Conservation (phyloP, 2,888 invertebrate genomes). For the Pardosa pseudoannulata region DNA sequence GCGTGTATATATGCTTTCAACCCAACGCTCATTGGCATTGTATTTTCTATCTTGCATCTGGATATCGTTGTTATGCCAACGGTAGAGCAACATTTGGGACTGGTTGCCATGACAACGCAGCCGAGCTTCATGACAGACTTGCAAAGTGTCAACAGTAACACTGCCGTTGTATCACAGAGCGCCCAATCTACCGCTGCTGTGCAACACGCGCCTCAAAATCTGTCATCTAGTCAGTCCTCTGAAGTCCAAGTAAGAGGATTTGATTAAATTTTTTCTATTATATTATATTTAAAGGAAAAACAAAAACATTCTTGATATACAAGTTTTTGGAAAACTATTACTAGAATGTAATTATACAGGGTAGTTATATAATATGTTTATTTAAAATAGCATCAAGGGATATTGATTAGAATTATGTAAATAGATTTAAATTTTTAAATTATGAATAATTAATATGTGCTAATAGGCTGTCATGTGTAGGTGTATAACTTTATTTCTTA, state of each 20-base stretch:
- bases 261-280: not conserved
- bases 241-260: constrained; percentile 61
- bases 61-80: constrained; percentile 67
- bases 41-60: constrained; percentile 67
- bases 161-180: constrained; percentile 34
- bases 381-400: too few relatives aligned
- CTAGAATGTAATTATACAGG: too few relatives aligned
- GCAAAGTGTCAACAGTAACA: constrained; percentile 67
- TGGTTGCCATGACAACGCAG: constrained; percentile 69
- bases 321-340: too few relatives aligned
- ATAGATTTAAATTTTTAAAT: too few relatives aligned
- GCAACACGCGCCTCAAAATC: constrained; percentile 54
- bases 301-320: not conserved
- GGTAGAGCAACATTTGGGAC: constrained; percentile 72
- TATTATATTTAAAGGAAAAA: not conserved
- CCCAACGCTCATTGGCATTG: constrained; percentile 61
- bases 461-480: too few relatives aligned
- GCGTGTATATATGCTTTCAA: constrained; percentile 29
- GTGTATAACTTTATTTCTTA: too few relatives aligned
- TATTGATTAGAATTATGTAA: too few relatives aligned
- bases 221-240: constrained; percentile 63
- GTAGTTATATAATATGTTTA: too few relatives aligned
- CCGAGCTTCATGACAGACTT: constrained; percentile 68
- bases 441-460: too few relatives aligned
- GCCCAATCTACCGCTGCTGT: constrained; percentile 19